Base-by-base conservation (phyloP, 2,797 vertebrate species). In the Labeo calbasu region DNA sequence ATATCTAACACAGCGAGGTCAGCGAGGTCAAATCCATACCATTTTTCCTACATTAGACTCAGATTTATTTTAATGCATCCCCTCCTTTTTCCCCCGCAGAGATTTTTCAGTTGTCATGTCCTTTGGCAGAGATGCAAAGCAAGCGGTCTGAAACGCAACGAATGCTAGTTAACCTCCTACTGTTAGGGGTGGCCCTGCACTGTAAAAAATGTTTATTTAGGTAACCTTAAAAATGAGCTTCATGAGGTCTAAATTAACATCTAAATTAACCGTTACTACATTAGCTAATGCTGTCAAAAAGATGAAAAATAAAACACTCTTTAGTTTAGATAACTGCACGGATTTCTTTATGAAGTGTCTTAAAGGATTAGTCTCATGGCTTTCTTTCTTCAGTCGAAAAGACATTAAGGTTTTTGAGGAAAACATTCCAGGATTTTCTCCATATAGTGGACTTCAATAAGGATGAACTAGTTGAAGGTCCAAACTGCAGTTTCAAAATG, bases 81-180 rank as follows among this genome's bases (percentile, higher is more conserved):
- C 19, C 65, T 65, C 68, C 66, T 32, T 75, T 28, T 68, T 21
- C 71, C 69, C 12, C 28, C n/a, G 48, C n/a, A 79, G 66, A 73
- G 57, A 86, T 55, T 70, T 63, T 15, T 80, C 23, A 46, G 63
- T 53, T 80, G 72, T 71, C 55, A 70, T 70, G 28, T 83, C 13
- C 10, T 53, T 59, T 83, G 55, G 43, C 69, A 81, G 65, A 51
- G 57, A 69, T 76, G 46, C 25, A 77, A 79, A 69, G 80, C 51
- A 79, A 87, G 83, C 2, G 3, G 7, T 51, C 66, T 63, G 55
- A 63, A 77, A 61, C 32, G 25, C 78, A 59, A 46, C 8, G 68
- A 79, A 84, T 81, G 63, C 76, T 61, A 71, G 69, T 86, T 88
- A 86, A 55, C 76, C 79, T 69, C 77, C 81, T 28, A 71, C 61